Evolutionary conservation across 2,797 vertebrate species (phyloP), one percentile per base, ranked within the genome.

Genomic region (Numenius phaeopus): DNA sequence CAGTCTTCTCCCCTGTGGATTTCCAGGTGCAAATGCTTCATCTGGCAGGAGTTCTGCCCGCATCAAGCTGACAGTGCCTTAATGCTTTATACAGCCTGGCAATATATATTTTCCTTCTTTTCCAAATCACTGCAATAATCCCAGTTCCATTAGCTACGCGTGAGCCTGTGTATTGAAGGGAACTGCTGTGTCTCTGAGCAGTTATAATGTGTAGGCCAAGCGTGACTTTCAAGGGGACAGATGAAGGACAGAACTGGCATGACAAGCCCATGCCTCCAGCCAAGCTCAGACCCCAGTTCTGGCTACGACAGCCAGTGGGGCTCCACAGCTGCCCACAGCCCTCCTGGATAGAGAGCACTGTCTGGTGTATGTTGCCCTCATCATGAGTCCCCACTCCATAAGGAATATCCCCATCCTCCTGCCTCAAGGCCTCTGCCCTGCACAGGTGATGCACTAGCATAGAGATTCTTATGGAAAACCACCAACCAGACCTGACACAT

Each of bases 1-100:
- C 62, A 66, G 2, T 40, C 84, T 89, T 71, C 87, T 86, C 79
- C 79, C 82, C 44, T 71, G 15, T 37, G 82, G 46, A 76, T 79
- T 94, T 94, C 87, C 72, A 91, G 82, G 82, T 91, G 89, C 79
- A 92, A 94, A 86, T 76, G 72, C 83, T 93, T 77, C 81, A 47
- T 66, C 83, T 91, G 86, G 58, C 87, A 90, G 40, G 58, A 92
- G 39, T 50, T 87, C 82, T 92, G 79, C 82, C 76, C 7, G 1
- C 82, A 55, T 83, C 76, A 83, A 24, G 39, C 67, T 0, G 4
- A 55, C 75, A 52, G 50, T 18, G n/a, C 61, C 89, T 87, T 66
- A 71, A 71, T 8, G 2, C 81, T 83, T 92, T 79, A 72, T 86
- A 50, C 83, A 92, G 49, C 69, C 62, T 83, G 69, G 67, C 22